phyloP scores from a whole-genome alignment of 2,797 vertebrate genomes.

The Pelobates cultripes region DNA sequence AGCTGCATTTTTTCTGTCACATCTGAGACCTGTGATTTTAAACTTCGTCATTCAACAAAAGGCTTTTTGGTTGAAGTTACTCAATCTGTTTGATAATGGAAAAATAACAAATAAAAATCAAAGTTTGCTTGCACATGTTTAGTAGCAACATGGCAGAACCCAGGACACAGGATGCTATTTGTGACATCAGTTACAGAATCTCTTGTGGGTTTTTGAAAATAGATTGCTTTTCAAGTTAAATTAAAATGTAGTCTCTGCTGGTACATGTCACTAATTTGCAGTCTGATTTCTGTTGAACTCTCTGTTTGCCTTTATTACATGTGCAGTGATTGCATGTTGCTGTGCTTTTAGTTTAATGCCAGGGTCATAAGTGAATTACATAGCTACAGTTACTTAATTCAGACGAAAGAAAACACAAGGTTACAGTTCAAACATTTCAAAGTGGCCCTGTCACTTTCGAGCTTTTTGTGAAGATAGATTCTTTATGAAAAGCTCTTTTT shows the following conservation, averaged over 20 bases:
- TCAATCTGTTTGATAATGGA: not conserved
- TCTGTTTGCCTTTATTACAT: not conserved
- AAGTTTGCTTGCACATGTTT: not conserved
- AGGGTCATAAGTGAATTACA: too few relatives aligned
- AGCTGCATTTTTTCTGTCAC: not conserved
- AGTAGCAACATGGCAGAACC: not conserved
- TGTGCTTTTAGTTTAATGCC: too few relatives aligned
- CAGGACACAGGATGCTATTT: not conserved
- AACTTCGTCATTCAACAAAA: not conserved
- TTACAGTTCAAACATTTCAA: too few relatives aligned
- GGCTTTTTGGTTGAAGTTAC: not conserved
- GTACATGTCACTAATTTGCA: too few relatives aligned
- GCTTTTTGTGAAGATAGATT: too few relatives aligned
- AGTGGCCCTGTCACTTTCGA: too few relatives aligned
- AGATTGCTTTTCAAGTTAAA: not conserved
- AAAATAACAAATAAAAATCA: not conserved
- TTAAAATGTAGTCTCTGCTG: too few relatives aligned
- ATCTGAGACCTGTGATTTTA: not conserved
- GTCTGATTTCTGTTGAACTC: not conserved
- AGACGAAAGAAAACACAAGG: too few relatives aligned
- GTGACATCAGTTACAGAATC: not conserved
- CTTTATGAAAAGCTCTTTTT: too few relatives aligned
- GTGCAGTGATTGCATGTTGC: not conserved
- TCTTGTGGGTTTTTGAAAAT: not conserved
- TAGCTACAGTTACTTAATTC: too few relatives aligned